phyloP scores from a whole-genome alignment of 2,888 invertebrate genomes.

The Sinelater perroti region DNA sequence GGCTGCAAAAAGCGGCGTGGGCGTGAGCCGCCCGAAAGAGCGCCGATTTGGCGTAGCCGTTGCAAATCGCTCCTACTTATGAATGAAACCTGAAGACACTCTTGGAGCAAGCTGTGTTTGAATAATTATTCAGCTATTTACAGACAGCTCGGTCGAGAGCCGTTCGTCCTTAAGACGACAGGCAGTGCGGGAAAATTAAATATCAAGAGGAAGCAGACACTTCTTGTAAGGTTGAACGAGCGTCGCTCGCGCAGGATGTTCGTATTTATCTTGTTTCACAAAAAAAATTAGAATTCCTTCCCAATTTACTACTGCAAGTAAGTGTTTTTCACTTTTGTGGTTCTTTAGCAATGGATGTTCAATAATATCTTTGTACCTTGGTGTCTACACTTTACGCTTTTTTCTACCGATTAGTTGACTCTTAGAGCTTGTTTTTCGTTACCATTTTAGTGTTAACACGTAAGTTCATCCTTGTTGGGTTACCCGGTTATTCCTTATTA shows the following conservation, averaged over 20 bases:
- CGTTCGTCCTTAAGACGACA: background rate
- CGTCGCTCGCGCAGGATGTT: background rate
- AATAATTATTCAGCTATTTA: conserved; percentile 10
- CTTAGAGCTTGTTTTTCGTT: too few species aligned
- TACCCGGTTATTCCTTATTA: too few species aligned
- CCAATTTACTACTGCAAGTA: too few species aligned
- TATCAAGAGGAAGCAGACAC: conserved; percentile 8
- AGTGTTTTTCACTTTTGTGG: too few species aligned
- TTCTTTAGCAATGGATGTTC: too few species aligned
- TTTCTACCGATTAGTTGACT: too few species aligned
- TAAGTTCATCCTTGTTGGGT: too few species aligned
- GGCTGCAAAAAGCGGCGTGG: background rate
- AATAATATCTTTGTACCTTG: too few species aligned
- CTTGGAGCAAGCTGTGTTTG: background rate
- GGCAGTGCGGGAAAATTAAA: conserved; percentile 6
- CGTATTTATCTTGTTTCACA: too few species aligned
- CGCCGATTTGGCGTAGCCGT: background rate
- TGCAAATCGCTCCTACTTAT: conserved; percentile 4
- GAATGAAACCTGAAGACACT: background rate
- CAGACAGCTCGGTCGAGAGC: conserved; percentile 7
- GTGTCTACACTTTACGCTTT: too few species aligned
- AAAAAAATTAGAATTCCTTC: too few species aligned
- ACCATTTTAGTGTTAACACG: too few species aligned
- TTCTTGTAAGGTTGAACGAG: conserved; percentile 2
- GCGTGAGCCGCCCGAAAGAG: conserved; percentile 1